Percentiles rank a stretch among this genome's conserved stretches.
These are phyloP conservation scores for Poeciliopsis turrubarensis DNA, from an alignment of 2,113 vertebrate species.

Conservation along the genomic window DNA sequence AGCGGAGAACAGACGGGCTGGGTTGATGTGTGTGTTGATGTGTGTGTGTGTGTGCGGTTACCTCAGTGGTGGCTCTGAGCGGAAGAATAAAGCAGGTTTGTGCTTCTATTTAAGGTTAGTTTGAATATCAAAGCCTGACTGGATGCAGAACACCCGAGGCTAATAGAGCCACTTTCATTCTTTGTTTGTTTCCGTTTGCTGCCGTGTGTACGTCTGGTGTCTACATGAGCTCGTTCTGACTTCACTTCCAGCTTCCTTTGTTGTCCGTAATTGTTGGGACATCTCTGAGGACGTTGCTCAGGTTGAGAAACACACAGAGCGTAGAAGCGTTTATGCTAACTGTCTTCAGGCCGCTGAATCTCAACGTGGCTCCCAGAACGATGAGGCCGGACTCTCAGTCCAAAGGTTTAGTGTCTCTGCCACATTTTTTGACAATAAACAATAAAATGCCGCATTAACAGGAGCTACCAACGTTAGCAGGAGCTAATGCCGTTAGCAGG, in stretches of 20 bases:
- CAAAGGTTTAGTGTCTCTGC: not conserved
- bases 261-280: conserved; percentile 3
- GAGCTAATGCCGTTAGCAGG: too few relatives aligned
- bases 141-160: conserved; percentile 65
- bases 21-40: conserved; percentile 11
- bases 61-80: conserved; percentile 30
- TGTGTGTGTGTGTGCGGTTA: conserved; percentile 2
- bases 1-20: conserved; percentile 39
- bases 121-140: conserved; percentile 69
- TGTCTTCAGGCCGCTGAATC: not conserved
- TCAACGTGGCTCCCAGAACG: not conserved
- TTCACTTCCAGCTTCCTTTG: not conserved
- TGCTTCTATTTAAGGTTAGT: conserved; percentile 54
- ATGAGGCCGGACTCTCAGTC: not conserved
- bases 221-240: not conserved
- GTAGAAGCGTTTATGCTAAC: not conserved
- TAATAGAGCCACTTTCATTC: conserved; percentile 30
- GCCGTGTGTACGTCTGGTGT: conserved; percentile 11
- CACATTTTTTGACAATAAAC: not conserved
- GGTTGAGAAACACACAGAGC: not conserved
- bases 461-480: too few relatives aligned
- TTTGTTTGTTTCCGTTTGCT: conserved; percentile 20
- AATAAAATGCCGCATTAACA: too few relatives aligned
- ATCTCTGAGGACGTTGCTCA: not conserved
- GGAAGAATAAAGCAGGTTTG: conserved; percentile 45